Conservation (phyloP, 2,797 vertebrate genomes). For the Todus mexicanus region DNA sequence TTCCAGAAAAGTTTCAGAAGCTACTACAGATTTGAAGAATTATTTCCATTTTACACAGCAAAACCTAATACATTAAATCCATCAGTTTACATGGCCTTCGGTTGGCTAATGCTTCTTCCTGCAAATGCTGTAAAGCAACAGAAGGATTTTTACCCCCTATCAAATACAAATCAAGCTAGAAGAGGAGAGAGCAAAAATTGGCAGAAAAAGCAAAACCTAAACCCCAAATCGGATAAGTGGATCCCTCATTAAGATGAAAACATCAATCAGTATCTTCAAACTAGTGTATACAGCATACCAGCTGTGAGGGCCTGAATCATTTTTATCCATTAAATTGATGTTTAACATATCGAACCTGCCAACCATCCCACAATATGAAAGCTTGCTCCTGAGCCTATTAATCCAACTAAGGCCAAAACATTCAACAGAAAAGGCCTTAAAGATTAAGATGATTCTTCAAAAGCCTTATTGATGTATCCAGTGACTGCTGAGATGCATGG, state of each 20-base stretch:
- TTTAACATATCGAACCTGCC: background rate
- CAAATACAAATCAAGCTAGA: background rate
- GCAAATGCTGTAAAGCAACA: background rate
- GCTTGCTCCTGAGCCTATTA: background rate
- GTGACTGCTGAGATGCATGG: background rate
- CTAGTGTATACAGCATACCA: background rate
- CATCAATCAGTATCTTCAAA: background rate
- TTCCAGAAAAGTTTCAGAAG: background rate
- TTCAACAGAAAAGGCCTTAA: background rate
- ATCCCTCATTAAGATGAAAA: conserved; percentile 24
- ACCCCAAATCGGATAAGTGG: background rate
- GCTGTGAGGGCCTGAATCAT: background rate
- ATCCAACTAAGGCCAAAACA: background rate
- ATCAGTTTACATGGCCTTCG: background rate
- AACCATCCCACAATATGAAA: background rate
- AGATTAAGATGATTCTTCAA: background rate
- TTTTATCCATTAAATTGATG: background rate
- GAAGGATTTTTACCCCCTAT: background rate
- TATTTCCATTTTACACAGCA: background rate
- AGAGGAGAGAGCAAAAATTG: background rate
- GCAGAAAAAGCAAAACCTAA: conserved; percentile 14
- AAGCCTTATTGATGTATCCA: background rate
- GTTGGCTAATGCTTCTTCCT: background rate
- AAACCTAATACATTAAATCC: background rate
- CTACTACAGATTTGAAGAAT: background rate